Evolutionary conservation across 2,113 vertebrate species (phyloP), one percentile per base, ranked within the genome.

Genomic region (Microtus pennsylvanicus): DNA sequence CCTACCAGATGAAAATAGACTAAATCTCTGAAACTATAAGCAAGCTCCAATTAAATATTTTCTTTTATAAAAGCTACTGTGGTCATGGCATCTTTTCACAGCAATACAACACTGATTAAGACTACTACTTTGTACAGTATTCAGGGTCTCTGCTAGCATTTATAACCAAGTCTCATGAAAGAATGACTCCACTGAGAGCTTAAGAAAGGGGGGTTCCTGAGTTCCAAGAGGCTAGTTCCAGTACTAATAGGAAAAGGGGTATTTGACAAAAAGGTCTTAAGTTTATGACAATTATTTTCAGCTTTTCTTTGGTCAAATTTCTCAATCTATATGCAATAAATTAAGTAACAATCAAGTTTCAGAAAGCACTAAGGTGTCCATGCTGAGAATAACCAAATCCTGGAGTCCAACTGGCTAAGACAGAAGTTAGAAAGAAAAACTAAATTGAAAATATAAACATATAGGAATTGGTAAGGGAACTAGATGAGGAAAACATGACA

Each of bases 381-480:
- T 19, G 24, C 33, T 58, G 91, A 74, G 89, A 94, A 67, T 35
- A 91, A 74, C 21, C 17, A 86, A 89, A 83, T 90, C 70, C 67
- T 52, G 42, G 35, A 69, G 42, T 45, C 80, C 4, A 90, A 55
- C 80, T 78, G 47, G 47, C 52, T n/a, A 90, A 96, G 45, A 92
- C 74, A 96, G 58, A 77, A 91, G 69, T 85, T 77, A 26, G 58
- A 87, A 97, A 95, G 61, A 94, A 35, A 35, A 96, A 47, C 14
- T 65, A 89, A 97, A 87, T 50, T 5, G 17, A 77, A 95, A 93
- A 85, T n/a, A 85, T 38, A 95, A 94, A 74, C 1, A 88, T 47
- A 30, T 16, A 63, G 21, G 33, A 81, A 67, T 78, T 69, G 61
- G 38, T 94, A 90, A 70, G 76, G 74, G 28, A 90, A 94, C 42